Base-by-base conservation (phyloP, 2,888 invertebrate species). In the Sylvicola cinctus region DNA sequence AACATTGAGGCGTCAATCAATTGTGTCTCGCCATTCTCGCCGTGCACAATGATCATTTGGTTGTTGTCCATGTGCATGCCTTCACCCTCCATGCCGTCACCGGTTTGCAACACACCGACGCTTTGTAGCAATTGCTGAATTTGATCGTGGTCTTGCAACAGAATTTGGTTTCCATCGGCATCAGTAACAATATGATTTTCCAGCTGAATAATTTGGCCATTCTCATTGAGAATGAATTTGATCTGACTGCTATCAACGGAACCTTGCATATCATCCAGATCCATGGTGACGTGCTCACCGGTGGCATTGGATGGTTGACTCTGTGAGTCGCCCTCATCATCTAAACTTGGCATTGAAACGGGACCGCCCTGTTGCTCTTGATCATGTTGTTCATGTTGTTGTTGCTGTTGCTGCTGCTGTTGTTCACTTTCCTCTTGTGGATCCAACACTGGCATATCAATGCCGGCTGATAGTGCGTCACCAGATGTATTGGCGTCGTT, bases 11-110 rank as follows among this genome's bases (percentile, higher is more conserved):
- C 58, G 42, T 58, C 58, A 29, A 58, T 58, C 4, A 58, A 41
- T 42, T 59, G 59, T 12, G 56, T 52, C 39, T 58, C 58, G 32
- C 34, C 32, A 43, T 55, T 55, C 42, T 57, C 55, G 26, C 54
- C 57, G 12, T 59, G 59, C 15, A 58, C 51, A 4, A 58, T 54
- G 50, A 58, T 59, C 44, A 59, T 59, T 26, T 56, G 57, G 39
- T 50, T 57, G 40, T 51, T 54, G 46, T 59, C 54, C 58, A 58
- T 59, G 46, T 58, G 58, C 3, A 58, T 42, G 4, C 58, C 57
- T 42, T 58, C 58, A 26, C 58, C 59, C 34, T 56, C 56, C 2
- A 58, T 41, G 10, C 57, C 52, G 16, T 59, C 59, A 16, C 58
- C 58, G 10, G 54, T 49, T 32, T 58, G 58, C 29, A 58, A 33